Base-by-base conservation (phyloP, 2,113 vertebrate species). In the Microtus pennsylvanicus region DNA sequence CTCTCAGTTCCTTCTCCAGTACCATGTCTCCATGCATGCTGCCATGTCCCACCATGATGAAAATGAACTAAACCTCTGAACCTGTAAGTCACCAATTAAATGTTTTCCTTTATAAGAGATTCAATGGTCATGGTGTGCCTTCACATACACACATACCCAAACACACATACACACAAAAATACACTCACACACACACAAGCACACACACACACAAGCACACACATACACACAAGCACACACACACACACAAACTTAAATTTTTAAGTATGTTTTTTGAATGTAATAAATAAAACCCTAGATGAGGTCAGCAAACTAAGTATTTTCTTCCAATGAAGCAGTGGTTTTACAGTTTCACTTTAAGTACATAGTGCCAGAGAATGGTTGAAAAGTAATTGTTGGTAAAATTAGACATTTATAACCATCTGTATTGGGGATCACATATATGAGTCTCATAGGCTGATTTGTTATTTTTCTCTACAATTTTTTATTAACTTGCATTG, bases 381-480 rank as follows among this genome's bases (percentile, higher is more conserved):
- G 97, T 96, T 96, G 95, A 87, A 97, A 95, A 45, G 38, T 21
- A 21, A 65, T 11, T 42, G 58, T 7, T 33, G 61, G 93, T 98
- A 94, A 97, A 98, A 97, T 94, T 93, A 96, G 97, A 97, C 98
- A 96, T 80, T 95, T 77, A 89, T 86, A 67, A 77, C 85, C 55
- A 95, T 67, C 26, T 47, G 24, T 72, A 42, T 47, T 76, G 42
- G 42, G 42, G 28, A 50, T 78, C 76, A 52, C 28, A 78, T 21
- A 52, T 19, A 10, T 52, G 69, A 91, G 33, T 55, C 50, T 91
- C n/a, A 33, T 42, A 30, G 14, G 33, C 47, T 78, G 55, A 86
- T 12, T 28, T 33, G 28, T 78, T 24, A 10, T 42, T 26, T 69
- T 74, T 8, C 77, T 80, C 55, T 35, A 9, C 26, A 65, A 80